These are phyloP conservation scores for Samia ricini DNA, from an alignment of 1,140 invertebrate genomes.

Conservation along the genomic window DNA sequence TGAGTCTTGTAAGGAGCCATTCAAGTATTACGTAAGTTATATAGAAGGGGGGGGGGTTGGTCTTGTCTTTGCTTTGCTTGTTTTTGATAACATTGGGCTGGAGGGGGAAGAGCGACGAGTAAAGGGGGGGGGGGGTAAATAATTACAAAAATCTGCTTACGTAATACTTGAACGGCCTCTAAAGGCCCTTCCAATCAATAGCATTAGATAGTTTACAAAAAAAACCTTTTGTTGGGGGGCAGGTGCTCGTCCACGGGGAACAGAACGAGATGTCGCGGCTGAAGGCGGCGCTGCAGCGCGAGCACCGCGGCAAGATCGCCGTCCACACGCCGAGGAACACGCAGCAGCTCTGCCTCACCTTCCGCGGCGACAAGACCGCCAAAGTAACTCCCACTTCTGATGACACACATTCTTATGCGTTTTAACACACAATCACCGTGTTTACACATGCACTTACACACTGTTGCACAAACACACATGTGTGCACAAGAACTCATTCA, in stretches of 20 bases:
- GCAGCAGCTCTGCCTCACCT: conserved; percentile 94
- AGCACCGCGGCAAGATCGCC: conserved; percentile 94
- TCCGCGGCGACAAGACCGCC: conserved; percentile 98
- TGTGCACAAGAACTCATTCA: too few relatives aligned
- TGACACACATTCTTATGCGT: neutral
- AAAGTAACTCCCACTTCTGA: conserved; percentile 82
- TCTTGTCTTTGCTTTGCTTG: too few relatives aligned
- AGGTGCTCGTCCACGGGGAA: conserved; percentile 98
- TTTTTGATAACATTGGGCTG: too few relatives aligned
- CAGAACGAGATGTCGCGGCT: conserved; percentile 99
- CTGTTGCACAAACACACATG: neutral
- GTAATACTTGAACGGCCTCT: too few relatives aligned
- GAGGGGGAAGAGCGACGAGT: too few relatives aligned
- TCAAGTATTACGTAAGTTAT: too few relatives aligned
- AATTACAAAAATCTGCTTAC: too few relatives aligned
- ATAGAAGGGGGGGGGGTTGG: too few relatives aligned
- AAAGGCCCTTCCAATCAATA: too few relatives aligned
- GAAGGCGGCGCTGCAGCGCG: conserved; percentile 94
- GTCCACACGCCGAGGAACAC: conserved; percentile 98
- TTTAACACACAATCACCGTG: neutral
- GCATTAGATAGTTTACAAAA: too few relatives aligned
- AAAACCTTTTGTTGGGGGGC: neutral
- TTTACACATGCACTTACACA: neutral
- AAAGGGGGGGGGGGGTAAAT: too few relatives aligned
- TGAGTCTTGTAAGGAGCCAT: too few relatives aligned